phyloP scores from a whole-genome alignment of 2,113 vertebrate genomes.

The Labeo catla region DNA sequence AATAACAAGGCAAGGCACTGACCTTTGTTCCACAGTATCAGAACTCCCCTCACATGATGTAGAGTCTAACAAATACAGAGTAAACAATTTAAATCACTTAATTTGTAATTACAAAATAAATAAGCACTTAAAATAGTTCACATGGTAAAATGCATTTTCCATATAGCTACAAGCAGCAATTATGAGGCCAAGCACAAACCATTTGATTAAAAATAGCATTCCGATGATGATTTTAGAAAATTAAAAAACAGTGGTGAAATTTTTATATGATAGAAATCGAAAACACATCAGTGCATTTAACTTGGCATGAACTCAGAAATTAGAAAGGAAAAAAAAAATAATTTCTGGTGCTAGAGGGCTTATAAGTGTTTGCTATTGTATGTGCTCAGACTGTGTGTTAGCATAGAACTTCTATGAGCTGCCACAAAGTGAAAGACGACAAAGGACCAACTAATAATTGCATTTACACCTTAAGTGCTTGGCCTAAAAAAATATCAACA shows the following conservation, averaged over 20 bases:
- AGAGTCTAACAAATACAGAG: constrained; percentile 33
- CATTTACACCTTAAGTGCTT: background rate
- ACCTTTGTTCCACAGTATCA: constrained; percentile 44
- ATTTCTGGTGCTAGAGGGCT: background rate
- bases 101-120: background rate
- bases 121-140: background rate
- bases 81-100: background rate
- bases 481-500: background rate
- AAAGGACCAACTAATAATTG: background rate
- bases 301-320: background rate
- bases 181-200: background rate
- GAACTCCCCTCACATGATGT: background rate
- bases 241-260: too few species aligned
- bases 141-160: background rate
- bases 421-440: background rate
- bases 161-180: background rate
- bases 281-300: background rate
- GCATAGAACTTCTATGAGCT: background rate
- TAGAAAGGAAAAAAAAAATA: background rate
- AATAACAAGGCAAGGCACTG: background rate
- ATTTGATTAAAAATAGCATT: background rate
- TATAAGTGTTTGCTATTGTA: background rate
- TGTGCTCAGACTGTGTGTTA: background rate
- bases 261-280: background rate
- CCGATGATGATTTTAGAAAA: background rate